Evolutionary conservation across 2,113 vertebrate species (phyloP), one percentile per base, ranked within the genome.

Genomic region (Platysternon megacephalum): DNA sequence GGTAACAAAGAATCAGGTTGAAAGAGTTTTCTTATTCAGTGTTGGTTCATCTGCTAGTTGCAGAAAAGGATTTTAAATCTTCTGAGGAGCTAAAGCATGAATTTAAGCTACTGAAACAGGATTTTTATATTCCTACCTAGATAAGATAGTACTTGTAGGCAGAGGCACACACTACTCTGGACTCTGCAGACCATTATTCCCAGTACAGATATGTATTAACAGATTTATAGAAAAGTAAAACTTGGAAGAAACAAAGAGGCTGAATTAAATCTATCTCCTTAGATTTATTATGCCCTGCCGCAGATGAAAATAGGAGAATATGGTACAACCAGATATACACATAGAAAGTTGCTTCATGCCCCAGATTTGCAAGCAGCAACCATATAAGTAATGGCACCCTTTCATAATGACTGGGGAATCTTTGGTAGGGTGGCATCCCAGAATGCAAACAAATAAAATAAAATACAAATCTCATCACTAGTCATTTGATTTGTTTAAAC

Each of bases 391-490:
- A 8, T 4, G 26, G 76, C 61, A 72, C 85, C 2, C 2, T 11
- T 58, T 61, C 42, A 6, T 24, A 61, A 72, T 4, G 55, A 51
- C 55, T 2, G 21, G 53, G 44, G 5, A 14, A n/a, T 52, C 85
- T 78, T 61, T 46, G 4, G 55, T 51, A 83, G n/a, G 29, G 32
- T 26, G 35, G 82, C 52, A 26, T 61, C 86, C 92, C n/a, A 4
- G 29, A 89, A 13, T 87, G 78, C 56, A 79, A 13, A 39, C 7
- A 29, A 68, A 68, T 68, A 9, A 11, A 65, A 26, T 29, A 79
- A 83, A 91, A 93, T 58, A 90, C 58, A 93, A 86, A 85, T 14
- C 29, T 49, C 78, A 78, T 53, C 84, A 68, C 46, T n/a, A 76
- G 56, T 51, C 56, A 80, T 7, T 19, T 56, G 52, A 48, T 35